Base-by-base conservation (phyloP, 2,888 invertebrate genomes). In the Priocnemis perturbator region DNA sequence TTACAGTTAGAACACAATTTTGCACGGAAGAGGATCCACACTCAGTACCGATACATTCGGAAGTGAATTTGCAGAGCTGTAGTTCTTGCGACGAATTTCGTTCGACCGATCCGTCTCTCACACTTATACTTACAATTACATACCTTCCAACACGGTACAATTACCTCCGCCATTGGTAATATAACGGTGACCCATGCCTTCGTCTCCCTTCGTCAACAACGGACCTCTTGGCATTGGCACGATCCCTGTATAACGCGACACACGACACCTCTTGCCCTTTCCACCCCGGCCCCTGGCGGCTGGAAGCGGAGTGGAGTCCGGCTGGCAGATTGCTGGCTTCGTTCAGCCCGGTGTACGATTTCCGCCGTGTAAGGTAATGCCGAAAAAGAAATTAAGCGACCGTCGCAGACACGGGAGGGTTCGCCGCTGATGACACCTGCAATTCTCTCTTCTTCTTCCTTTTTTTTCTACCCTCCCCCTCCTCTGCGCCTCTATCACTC, bases 231-330 rank as follows among this genome's bases (percentile, higher is more conserved):
- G n/a, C 56, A 47, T 50, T 56, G 63, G 20, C 64, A 20, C 71
- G 75, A 75, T 37, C 73, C 73, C 73, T 48, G 2, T 50, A 57
- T 60, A 66, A 66, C 67, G 58, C 60, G 75, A 77, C 75, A 79
- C 67, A 66, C 63, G 80, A 80, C 77, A 81, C 80, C 80, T 71
- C 64, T 81, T 81, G 73, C 81, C 81, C 81, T 77, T 76, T 73
- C 37, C 70, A 20, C 55, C n/a, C 59, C 4, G 3, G 3, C 11
- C 11, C 11, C 52, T 17, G 20, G 5, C 9, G 73, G 45, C 62
- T 11, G 11, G 14, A 37, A 37, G 7, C 37, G 37, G 7, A 37
- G 37, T 11, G 37, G 37, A 37, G 37, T 37, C 37, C 37, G 37
- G 14, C 11, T 59, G 57, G 67, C 75, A 73, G 75, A 69, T 79